Conservation (phyloP, 2,888 invertebrate species). For the Athalia circularis region DNA sequence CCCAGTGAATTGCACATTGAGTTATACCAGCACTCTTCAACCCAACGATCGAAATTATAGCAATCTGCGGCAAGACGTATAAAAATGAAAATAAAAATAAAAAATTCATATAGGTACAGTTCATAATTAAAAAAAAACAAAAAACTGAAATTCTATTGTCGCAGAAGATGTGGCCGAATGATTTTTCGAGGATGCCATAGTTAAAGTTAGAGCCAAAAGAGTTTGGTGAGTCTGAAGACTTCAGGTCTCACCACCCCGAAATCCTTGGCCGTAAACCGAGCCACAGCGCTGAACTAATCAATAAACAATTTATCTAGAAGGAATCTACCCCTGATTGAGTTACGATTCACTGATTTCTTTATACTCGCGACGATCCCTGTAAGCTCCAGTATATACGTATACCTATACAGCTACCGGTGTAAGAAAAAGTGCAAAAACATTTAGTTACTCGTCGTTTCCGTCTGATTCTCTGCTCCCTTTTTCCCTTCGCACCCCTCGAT, state of each 20-base stretch:
- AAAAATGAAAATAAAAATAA: too few species aligned
- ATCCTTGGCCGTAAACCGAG: conserved; percentile 10
- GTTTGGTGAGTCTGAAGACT: conserved; percentile 5
- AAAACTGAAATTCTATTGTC: too few species aligned
- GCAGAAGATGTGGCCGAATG: not conserved
- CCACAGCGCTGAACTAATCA: conserved; percentile 44
- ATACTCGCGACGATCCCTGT: conserved; percentile 33
- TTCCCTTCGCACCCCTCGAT: not conserved
- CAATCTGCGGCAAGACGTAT: too few species aligned
- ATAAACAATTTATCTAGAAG: conserved; percentile 48
- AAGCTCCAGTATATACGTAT: too few species aligned
- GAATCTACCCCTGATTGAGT: conserved; percentile 49
- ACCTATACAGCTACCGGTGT: not conserved
- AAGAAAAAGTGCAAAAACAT: conserved; percentile 45
- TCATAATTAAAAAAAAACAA: too few species aligned
- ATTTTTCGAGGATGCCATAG: not conserved
- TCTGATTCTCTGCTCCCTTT: conserved; percentile 44
- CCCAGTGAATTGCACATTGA: not conserved
- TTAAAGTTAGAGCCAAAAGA: too few species aligned
- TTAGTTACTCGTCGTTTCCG: conserved; percentile 41
- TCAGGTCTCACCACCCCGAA: conserved; percentile 22
- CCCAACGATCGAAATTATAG: too few species aligned
- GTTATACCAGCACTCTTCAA: too few species aligned
- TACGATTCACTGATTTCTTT: conserved; percentile 50
- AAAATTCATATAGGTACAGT: too few species aligned